A percentile compares a stretch with the other conserved stretches of the same genome.
Evolutionary conservation across 1,140 invertebrate species (phyloP).

Genomic region (Bombus affinis): DNA sequence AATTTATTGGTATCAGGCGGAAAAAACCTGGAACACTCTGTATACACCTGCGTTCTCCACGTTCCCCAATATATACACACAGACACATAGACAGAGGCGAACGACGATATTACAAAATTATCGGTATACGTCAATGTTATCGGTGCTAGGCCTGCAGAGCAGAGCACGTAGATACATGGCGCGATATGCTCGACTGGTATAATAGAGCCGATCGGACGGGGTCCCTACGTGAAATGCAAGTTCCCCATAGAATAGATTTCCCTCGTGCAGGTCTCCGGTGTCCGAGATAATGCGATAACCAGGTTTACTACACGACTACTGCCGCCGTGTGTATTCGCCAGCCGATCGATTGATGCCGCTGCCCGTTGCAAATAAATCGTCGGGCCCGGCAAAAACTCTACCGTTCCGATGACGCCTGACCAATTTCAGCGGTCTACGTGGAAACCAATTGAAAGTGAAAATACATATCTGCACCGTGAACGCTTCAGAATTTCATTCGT

Average conservation of each 20-base stretch:
- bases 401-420: neutral
- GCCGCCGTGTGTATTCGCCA: conserved; percentile 59
- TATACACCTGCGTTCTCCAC: neutral
- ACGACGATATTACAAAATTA: conserved; percentile 77
- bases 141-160: conserved; percentile 68
- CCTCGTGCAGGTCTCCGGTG: conserved; percentile 67
- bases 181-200: conserved; percentile 68
- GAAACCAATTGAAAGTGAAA: conserved; percentile 6
- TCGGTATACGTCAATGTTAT: conserved; percentile 76
- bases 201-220: conserved; percentile 67
- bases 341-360: conserved; percentile 54
- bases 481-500: neutral
- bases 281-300: conserved; percentile 78
- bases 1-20: neutral
- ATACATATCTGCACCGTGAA: neutral
- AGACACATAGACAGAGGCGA: neutral
- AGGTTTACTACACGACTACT: conserved; percentile 69
- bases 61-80: neutral
- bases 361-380: conserved; percentile 57
- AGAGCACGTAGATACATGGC: conserved; percentile 74
- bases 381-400: conserved; percentile 40
- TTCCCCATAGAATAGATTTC: conserved; percentile 75
- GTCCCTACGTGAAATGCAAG: conserved; percentile 68
- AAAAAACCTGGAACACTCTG: neutral
- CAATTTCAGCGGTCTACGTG: neutral